A percentile compares a stretch with the other conserved stretches of the same genome.
Evolutionary conservation across 2,797 vertebrate genomes (phyloP).

Genomic region (Gallinago solitaria): DNA sequence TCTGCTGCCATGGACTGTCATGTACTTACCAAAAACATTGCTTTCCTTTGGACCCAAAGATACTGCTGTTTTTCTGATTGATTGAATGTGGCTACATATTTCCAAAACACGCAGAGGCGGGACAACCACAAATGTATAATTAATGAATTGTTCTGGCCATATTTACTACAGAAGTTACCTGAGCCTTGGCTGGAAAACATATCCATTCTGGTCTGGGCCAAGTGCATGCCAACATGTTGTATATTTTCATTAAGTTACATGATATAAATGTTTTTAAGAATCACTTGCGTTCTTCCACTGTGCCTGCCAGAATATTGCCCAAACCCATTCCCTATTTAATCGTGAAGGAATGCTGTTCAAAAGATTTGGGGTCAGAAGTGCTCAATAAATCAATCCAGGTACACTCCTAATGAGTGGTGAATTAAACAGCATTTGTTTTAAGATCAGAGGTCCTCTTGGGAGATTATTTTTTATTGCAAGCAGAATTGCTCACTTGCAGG

Average conservation of each 20-base stretch:
- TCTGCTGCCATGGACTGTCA: not conserved
- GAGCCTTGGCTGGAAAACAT: constrained; percentile 61
- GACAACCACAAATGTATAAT: constrained; percentile 63
- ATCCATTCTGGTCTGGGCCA: constrained; percentile 45
- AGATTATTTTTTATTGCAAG: constrained; percentile 70
- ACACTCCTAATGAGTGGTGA: constrained; percentile 76
- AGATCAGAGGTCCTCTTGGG: constrained; percentile 73
- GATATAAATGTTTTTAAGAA: constrained; percentile 61
- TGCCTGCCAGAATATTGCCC: constrained; percentile 54
- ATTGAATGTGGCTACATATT: constrained; percentile 56
- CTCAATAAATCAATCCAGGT: constrained; percentile 79
- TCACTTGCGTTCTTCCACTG: constrained; percentile 45
- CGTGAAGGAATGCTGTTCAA: constrained; percentile 75
- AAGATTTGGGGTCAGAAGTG: constrained; percentile 74
- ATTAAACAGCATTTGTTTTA: constrained; percentile 79
- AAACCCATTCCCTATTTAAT: constrained; percentile 74
- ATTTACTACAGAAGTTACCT: constrained; percentile 65
- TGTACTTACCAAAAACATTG: constrained; percentile 33
- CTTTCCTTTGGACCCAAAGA: constrained; percentile 61
- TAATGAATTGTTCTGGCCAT: constrained; percentile 61
- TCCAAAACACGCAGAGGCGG: constrained; percentile 57
- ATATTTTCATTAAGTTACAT: constrained; percentile 67
- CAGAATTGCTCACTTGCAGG: constrained; percentile 52
- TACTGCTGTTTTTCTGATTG: constrained; percentile 43
- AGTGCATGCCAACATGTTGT: constrained; percentile 34